These are phyloP conservation scores for Protaetia brevitarsis DNA, from an alignment of 1,140 invertebrate genomes.

Conservation along the genomic window DNA sequence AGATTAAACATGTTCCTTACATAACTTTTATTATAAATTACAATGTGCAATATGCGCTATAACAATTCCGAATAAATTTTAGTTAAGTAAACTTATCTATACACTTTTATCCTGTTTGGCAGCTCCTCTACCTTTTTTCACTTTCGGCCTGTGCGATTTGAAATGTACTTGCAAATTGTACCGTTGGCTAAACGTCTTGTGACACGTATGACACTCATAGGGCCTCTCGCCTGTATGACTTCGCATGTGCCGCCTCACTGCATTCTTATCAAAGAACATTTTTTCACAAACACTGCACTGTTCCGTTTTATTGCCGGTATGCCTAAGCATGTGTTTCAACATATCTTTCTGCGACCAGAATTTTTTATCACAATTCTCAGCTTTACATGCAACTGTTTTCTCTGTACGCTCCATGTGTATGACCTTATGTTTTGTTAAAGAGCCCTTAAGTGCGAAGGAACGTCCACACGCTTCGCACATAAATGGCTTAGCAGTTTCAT, in stretches of 20 bases:
- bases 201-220: slow-evolving; percentile 13
- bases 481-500: background rate
- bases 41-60: too few species aligned
- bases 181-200: slow-evolving; percentile 6
- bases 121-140: background rate
- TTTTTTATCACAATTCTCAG: background rate
- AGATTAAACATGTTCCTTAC: too few species aligned
- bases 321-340: background rate
- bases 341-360: background rate
- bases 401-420: background rate
- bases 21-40: too few species aligned
- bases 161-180: background rate
- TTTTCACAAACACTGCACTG: background rate
- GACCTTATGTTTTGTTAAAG: background rate
- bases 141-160: slow-evolving; percentile 11
- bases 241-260: background rate
- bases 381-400: background rate
- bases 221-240: slow-evolving; percentile 20
- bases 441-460: background rate
- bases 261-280: background rate
- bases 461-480: background rate
- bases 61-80: too few species aligned
- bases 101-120: too few species aligned
- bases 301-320: background rate
- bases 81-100: too few species aligned